These are phyloP conservation scores for Sorex araneus DNA, from an alignment of 2,113 vertebrate species.

Conservation along the genomic window DNA sequence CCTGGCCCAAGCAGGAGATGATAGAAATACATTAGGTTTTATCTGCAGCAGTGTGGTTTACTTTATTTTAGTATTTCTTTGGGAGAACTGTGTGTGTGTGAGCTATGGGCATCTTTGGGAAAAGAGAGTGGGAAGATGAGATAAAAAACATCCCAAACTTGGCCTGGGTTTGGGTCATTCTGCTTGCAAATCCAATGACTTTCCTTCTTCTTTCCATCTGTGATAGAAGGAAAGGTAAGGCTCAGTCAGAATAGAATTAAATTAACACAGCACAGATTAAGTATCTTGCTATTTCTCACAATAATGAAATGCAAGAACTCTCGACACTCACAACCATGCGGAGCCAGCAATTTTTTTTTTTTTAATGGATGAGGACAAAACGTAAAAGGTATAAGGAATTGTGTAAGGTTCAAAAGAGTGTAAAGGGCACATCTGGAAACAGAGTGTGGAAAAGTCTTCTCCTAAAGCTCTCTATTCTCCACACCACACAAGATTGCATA, in stretches of 20 bases:
- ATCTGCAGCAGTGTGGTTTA: not conserved
- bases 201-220: not conserved
- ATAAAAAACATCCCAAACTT: not conserved
- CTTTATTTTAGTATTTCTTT: not conserved
- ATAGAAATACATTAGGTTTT: not conserved
- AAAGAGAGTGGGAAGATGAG: not conserved
- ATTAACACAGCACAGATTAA: not conserved
- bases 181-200: constrained; percentile 11
- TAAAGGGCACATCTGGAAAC: not conserved
- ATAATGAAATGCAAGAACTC: not conserved
- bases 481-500: not conserved
- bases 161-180: not conserved
- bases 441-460: not conserved
- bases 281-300: not conserved
- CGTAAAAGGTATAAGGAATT: not conserved
- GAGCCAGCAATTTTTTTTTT: not conserved
- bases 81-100: not conserved
- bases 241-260: not conserved
- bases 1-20: not conserved
- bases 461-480: not conserved
- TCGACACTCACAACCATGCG: not conserved
- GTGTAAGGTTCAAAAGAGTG: not conserved
- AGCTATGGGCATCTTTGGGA: not conserved
- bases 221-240: not conserved
- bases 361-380: constrained; percentile 6